Percentiles rank a stretch among this genome's conserved stretches.
phyloP scores from a whole-genome alignment of 2,888 invertebrate species.

The Microctonus aethiopoides region DNA sequence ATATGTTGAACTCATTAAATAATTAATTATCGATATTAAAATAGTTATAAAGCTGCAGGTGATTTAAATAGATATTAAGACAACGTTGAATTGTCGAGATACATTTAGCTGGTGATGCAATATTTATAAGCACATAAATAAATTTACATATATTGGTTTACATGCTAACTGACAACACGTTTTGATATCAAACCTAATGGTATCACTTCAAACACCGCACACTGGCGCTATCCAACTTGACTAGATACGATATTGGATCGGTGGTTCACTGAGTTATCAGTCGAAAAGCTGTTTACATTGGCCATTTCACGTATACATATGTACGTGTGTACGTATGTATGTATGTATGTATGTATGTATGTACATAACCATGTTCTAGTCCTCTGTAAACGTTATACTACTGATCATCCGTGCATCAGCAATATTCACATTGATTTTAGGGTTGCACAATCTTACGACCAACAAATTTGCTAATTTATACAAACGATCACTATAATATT shows the following conservation, averaged over 20 bases:
- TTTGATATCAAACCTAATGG: conserved; percentile 21
- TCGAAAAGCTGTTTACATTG: conserved; percentile 21
- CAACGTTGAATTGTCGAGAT: no score
- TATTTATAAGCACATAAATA: no score
- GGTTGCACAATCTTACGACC: neutral
- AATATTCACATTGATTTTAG: neutral
- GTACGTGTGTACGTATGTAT: neutral
- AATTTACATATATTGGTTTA: no score
- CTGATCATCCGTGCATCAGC: neutral
- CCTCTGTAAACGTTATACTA: neutral
- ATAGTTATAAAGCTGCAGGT: no score
- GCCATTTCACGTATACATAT: neutral
- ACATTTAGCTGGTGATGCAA: no score
- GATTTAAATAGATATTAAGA: no score
- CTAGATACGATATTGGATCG: conserved; percentile 23
- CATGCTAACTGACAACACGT: neutral
- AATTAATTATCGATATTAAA: no score
- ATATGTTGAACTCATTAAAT: no score
- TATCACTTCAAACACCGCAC: conserved; percentile 15
- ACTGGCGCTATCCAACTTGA: conserved; percentile 12
- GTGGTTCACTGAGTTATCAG: conserved; percentile 19
- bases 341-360: neutral
- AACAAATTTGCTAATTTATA: neutral
- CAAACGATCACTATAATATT: neutral
- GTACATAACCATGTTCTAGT: neutral